Evolutionary conservation across 2,888 invertebrate species (phyloP).

Genomic region (Pachliopta kotzebuea): DNA sequence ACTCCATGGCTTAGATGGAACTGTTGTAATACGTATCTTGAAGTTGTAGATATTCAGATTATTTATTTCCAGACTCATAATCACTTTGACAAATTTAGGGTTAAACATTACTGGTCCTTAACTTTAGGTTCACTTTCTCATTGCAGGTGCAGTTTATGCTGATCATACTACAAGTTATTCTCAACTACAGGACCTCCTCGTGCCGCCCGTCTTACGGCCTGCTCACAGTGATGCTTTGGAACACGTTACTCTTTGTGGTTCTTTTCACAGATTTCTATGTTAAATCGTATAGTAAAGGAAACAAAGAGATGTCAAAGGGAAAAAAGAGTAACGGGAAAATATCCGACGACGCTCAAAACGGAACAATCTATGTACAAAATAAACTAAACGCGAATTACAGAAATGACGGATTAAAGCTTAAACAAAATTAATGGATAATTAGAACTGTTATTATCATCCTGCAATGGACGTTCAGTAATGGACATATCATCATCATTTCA

Average conservation of each 20-base stretch:
- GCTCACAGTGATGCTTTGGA: slow-evolving; percentile 31
- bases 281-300: slow-evolving; percentile 36
- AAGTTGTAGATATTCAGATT: too few species aligned
- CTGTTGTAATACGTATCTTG: too few species aligned
- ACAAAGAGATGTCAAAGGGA: background rate
- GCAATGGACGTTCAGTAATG: too few species aligned
- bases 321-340: background rate
- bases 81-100: background rate
- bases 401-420: too few species aligned
- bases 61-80: too few species aligned
- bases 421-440: too few species aligned
- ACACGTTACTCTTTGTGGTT: slow-evolving; percentile 45
- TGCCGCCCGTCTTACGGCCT: slow-evolving; percentile 46
- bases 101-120: background rate
- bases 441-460: too few species aligned
- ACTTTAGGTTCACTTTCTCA: slow-evolving; percentile 16
- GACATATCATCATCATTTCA: too few species aligned
- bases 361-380: background rate
- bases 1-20: too few species aligned
- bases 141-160: slow-evolving; percentile 52
- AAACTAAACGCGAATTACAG: background rate
- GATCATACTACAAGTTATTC: slow-evolving; percentile 42
- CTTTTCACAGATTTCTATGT: slow-evolving; percentile 51
- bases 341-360: background rate
- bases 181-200: slow-evolving; percentile 40